Conservation (phyloP, 2,888 invertebrate species). For the Microctonus hyperodae region DNA sequence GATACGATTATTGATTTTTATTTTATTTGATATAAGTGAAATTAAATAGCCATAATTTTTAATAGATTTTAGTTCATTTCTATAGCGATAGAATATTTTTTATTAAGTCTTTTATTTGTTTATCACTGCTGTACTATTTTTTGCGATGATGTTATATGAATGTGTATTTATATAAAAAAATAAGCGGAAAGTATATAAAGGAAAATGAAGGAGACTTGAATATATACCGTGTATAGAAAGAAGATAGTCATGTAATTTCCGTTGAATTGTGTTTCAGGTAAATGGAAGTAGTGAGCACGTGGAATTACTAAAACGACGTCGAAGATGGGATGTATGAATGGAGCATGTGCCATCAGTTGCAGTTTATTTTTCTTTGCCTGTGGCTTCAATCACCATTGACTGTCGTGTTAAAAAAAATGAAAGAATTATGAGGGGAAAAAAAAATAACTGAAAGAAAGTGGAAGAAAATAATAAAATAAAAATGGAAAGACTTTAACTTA, state of each 20-base stretch:
- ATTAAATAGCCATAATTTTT: too few species aligned
- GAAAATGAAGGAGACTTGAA: neutral
- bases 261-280: conserved; percentile 24
- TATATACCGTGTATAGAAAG: neutral
- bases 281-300: conserved; percentile 25
- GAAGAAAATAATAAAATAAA: conserved; percentile 23
- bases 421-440: conserved; percentile 34
- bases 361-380: conserved; percentile 30
- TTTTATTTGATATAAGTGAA: too few species aligned
- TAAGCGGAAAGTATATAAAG: neutral
- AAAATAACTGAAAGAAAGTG: conserved; percentile 28
- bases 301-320: conserved; percentile 31
- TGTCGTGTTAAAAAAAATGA: conserved; percentile 26
- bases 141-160: too few species aligned
- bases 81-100: neutral
- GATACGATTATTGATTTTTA: neutral
- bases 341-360: conserved; percentile 29
- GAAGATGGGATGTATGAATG: conserved; percentile 22
- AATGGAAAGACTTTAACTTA: conserved; percentile 24
- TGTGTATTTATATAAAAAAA: too few species aligned
- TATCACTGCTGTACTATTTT: neutral
- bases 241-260: conserved; percentile 23
- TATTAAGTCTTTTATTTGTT: neutral
- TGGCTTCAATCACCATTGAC: conserved; percentile 36
- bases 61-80: too few species aligned